These are phyloP conservation scores for Labia minor DNA, from an alignment of 2,888 invertebrate genomes.

Conservation along the genomic window DNA sequence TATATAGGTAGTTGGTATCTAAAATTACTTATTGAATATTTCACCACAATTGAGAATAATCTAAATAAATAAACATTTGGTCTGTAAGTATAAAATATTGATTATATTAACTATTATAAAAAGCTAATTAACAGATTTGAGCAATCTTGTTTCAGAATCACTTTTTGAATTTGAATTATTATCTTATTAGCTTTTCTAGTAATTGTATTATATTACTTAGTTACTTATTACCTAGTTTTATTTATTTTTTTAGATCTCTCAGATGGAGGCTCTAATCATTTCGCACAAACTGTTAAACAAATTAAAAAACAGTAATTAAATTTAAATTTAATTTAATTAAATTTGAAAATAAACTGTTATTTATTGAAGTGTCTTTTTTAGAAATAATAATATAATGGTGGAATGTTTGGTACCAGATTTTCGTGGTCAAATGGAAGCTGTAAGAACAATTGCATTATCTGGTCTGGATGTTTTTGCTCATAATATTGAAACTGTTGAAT, in stretches of 20 bases:
- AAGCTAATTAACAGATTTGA: conserved; percentile 15
- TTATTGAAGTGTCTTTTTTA: conserved; percentile 27
- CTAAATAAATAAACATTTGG: too few species aligned
- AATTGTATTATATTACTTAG: not conserved
- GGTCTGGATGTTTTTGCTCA: conserved; percentile 96
- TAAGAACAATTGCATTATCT: conserved; percentile 62
- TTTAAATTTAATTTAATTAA: conserved; percentile 18
- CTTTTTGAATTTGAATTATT: too few species aligned
- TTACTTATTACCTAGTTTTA: too few species aligned
- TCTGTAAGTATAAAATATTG: too few species aligned
- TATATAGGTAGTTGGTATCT: too few species aligned
- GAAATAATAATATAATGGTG: conserved; percentile 75
- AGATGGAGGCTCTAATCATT: conserved; percentile 89
- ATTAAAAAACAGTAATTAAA: conserved; percentile 61
- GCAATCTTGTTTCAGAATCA: too few species aligned
- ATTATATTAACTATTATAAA: too few species aligned
- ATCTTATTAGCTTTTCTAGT: too few species aligned
- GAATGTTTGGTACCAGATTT: conserved; percentile 98
- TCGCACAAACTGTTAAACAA: conserved; percentile 81
- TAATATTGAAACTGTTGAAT: conserved; percentile 94
- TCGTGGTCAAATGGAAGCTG: conserved; percentile 62
- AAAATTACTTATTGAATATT: too few species aligned
- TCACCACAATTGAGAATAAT: too few species aligned
- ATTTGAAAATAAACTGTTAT: not conserved
- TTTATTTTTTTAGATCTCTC: conserved; percentile 83